These are phyloP conservation scores for Albula glossodonta DNA, from an alignment of 2,113 vertebrate species.

Conservation along the genomic window DNA sequence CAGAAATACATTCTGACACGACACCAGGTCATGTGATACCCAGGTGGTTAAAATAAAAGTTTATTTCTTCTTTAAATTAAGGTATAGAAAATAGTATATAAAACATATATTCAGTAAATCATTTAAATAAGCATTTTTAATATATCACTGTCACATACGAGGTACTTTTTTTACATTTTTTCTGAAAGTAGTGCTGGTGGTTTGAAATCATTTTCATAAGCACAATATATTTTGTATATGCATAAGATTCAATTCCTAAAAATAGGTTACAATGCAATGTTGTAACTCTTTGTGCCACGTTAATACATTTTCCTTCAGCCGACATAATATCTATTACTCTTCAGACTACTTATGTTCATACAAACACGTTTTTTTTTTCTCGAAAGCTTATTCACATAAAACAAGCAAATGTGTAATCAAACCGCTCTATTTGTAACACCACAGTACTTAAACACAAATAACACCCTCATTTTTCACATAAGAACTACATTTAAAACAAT, in stretches of 20 bases:
- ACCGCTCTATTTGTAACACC: slow-evolving; percentile 76
- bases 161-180: slow-evolving; percentile 73
- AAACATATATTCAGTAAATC: slow-evolving; percentile 82
- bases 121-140: slow-evolving; percentile 81
- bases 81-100: slow-evolving; percentile 83
- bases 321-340: slow-evolving; percentile 66
- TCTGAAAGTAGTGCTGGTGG: slow-evolving; percentile 80
- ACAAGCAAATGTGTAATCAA: slow-evolving; percentile 76
- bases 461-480: slow-evolving; percentile 73
- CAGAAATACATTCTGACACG: slow-evolving; percentile 60
- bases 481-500: slow-evolving; percentile 79
- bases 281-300: slow-evolving; percentile 73
- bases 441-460: slow-evolving; percentile 68
- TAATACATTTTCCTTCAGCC: slow-evolving; percentile 53
- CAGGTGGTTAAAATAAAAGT: slow-evolving; percentile 70
- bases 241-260: slow-evolving; percentile 78
- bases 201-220: slow-evolving; percentile 77
- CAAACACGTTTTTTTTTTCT: slow-evolving; percentile 64
- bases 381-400: slow-evolving; percentile 76
- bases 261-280: slow-evolving; percentile 79
- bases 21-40: slow-evolving; percentile 64
- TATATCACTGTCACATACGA: slow-evolving; percentile 74
- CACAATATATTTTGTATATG: slow-evolving; percentile 79
- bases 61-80: slow-evolving; percentile 70
- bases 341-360: slow-evolving; percentile 67